A percentile compares a stretch with the other conserved stretches of the same genome.
phyloP scores from a whole-genome alignment of 2,888 invertebrate genomes.

The Eristalinus aeneus region DNA sequence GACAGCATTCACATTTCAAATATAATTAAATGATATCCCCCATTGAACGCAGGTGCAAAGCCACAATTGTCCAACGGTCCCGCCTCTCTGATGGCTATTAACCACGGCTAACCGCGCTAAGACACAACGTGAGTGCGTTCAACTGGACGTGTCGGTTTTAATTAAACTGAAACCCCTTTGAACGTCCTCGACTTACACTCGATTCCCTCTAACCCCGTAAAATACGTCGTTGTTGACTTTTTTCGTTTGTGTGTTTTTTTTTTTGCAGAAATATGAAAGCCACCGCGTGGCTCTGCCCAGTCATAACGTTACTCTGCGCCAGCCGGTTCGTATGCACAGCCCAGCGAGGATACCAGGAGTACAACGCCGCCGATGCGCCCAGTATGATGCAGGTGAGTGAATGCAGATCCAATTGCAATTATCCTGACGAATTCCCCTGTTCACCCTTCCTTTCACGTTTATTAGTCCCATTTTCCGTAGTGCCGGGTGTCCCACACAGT shows the following conservation, averaged over 20 bases:
- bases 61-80: neutral
- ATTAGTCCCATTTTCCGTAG: neutral
- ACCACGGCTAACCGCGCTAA: neutral
- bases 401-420: conserved; percentile 26
- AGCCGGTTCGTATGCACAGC: conserved; percentile 79
- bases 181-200: neutral
- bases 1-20: neutral
- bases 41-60: neutral
- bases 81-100: conserved; percentile 3
- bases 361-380: conserved; percentile 75
- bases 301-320: conserved; percentile 79
- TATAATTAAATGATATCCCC: neutral
- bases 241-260: conserved; percentile 37
- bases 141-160: conserved; percentile 47
- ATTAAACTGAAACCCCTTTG: conserved; percentile 36
- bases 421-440: conserved; percentile 12
- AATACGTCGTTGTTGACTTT: neutral
- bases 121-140: conserved; percentile 13
- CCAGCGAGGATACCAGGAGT: conserved; percentile 77
- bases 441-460: conserved; percentile 10
- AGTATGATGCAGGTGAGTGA: conserved; percentile 78
- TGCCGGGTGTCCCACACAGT: neutral
- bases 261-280: conserved; percentile 79
- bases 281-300: conserved; percentile 80
- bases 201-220: neutral